Percentiles rank a stretch among this genome's conserved stretches.
These are phyloP conservation scores for Fopius arisanus DNA, from an alignment of 1,140 invertebrate genomes.

Conservation along the genomic window DNA sequence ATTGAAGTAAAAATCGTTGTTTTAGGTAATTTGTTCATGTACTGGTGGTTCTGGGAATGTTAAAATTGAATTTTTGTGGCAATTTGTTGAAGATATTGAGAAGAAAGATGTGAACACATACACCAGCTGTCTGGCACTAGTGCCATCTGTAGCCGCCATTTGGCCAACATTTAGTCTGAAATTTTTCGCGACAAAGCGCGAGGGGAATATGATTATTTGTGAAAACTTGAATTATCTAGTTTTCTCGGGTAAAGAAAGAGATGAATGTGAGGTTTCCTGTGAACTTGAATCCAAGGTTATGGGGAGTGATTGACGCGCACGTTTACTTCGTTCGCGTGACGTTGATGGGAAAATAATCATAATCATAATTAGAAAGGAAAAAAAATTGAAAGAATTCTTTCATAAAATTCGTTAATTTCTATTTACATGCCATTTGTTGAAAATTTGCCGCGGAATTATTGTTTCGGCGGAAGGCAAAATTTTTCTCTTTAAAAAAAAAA, in stretches of 20 bases:
- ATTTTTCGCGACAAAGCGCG: too few relatives aligned
- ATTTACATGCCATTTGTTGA: too few relatives aligned
- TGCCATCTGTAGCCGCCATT: neutral
- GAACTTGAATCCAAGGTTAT: neutral
- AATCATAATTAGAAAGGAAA: neutral
- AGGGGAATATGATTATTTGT: neutral
- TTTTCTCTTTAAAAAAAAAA: too few relatives aligned
- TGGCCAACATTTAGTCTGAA: neutral
- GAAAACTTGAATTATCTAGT: neutral
- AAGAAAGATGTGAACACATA: neutral
- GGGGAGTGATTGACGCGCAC: neutral
- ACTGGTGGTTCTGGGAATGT: too few relatives aligned
- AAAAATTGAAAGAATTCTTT: too few relatives aligned
- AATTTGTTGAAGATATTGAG: neutral
- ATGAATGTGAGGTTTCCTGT: neutral
- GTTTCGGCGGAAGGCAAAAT: neutral
- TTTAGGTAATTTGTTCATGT: too few relatives aligned
- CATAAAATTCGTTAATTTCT: too few relatives aligned
- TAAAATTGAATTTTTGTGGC: neutral
- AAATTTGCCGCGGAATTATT: neutral
- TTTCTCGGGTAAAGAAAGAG: neutral
- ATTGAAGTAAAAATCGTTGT: too few relatives aligned
- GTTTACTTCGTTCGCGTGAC: neutral
- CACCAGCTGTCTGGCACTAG: conserved; percentile 8
- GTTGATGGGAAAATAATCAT: neutral